Base-by-base conservation (phyloP, 2,797 vertebrate genomes). In the Trachurus trachurus region DNA sequence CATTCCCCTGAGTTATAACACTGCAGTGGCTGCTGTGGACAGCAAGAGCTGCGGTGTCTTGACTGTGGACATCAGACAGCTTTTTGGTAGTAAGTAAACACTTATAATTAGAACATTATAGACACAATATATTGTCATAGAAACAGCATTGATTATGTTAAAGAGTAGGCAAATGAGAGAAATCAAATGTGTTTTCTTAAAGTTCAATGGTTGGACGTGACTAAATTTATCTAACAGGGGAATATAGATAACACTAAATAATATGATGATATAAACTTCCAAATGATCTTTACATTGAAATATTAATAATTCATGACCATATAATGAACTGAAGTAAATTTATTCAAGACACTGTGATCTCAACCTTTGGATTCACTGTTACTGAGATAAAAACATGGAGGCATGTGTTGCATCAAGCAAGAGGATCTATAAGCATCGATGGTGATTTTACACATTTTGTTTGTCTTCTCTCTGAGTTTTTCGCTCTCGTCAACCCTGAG, bases 1-100 rank as follows among this genome's bases (percentile, higher is more conserved):
- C 82, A 37, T 64, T 78, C 65, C 64, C 56, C 57, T 29, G 61
- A 49, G 78, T 45, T 78, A 42, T 49, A 78, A 67, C 73, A 67
- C 74, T 74, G 82, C 76, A 76, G 84, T 52, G 66, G 56, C 52
- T 40, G 49, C 39, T 78, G 15, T 58, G 15, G 67, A 50, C 15
- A 1, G 8, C 44, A 61, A 64, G 59, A 19, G 9, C 45, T 54
- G 49, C 26, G n/a, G 21, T 70, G 57, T 72, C 37, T 12, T 53
- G 12, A 10, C 16, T 50, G 40, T 40, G 45, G 29, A 19, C 59
- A 50, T 45, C 2, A 77, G 53, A 34, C 31, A 34, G 4, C 31
- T 34, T 5, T 34, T 5, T 34, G 31, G 4, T 5, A 34, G 31
- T 34, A 3, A 34, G 31, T 34, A 65, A 81, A 59, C 22, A 68